Base-by-base conservation (phyloP, 2,888 invertebrate genomes). In the Tetranychus piercei region DNA sequence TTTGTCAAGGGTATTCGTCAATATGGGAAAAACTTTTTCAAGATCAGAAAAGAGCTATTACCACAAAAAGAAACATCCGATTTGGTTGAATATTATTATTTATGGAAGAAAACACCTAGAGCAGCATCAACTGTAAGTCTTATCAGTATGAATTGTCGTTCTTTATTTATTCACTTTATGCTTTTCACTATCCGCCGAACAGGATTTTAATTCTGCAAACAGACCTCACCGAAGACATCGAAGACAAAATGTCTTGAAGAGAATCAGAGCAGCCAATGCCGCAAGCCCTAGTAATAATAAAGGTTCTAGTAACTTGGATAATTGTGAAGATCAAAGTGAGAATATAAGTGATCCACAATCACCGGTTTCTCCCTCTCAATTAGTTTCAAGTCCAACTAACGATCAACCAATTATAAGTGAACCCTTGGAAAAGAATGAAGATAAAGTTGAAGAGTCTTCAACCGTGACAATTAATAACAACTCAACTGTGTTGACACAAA, bases 21-120 rank as follows among this genome's bases (percentile, higher is more conserved):
- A 83, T 94, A 94, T 85, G 99, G 99, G 80, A 99, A 99, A 85
- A 97, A 99, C 85, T 99, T 99, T 85, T 94, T 94, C 84, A 89
- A 94, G 81, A 99, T 99, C 81, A 88, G 90, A 80, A 95, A 95
- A 84, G 97, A 99, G 84, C 86, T 96, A 79, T 85, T 99, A 79
- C 94, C 96, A 75, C 93, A 95, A 83, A 94, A 95, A 86, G 94
- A 96, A 82, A 95, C 96, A 81, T 90, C 94, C 75, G 96, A 99
- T 83, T 85, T 99, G 81, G 95, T 99, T 74, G 95, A 96, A 83
- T 99, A 93, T 85, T 99, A 99, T 85, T 99, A 99, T 85, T 86
- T 95, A 81, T 99, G 99, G 99, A 99, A 99, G 86, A 99, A 97
- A 85, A 95, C 96, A 66, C 94, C 96, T 22, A 76, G 75, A 71